Conservation (phyloP, 1,140 invertebrate genomes). For the Lepidostoma basale region DNA sequence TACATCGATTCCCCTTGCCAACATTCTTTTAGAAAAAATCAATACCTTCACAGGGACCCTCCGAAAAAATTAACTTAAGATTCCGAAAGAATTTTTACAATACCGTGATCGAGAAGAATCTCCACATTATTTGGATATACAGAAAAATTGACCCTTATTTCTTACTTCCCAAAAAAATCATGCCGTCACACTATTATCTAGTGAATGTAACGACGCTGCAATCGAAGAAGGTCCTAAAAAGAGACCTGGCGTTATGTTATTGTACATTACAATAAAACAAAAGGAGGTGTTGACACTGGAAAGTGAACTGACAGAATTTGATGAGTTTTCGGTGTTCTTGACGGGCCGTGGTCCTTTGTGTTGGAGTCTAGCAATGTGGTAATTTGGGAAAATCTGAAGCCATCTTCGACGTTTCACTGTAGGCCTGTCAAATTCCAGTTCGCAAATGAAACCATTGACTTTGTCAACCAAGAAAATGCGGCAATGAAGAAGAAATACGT, state of each 20-base stretch:
- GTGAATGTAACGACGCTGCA: not conserved
- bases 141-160: too few species aligned
- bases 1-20: slow-evolving; percentile 38
- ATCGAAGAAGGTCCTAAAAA: not conserved
- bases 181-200: not conserved
- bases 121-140: not conserved
- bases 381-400: too few species aligned
- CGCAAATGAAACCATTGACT: too few species aligned
- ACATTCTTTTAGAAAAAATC: slow-evolving; percentile 21
- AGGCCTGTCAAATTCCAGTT: too few species aligned
- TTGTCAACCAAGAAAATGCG: too few species aligned
- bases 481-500: too few species aligned
- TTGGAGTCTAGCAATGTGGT: too few species aligned
- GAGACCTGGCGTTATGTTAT: not conserved
- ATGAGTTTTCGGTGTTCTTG: too few species aligned
- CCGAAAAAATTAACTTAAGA: slow-evolving; percentile 10
- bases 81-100: not conserved
- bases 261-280: slow-evolving; percentile 47
- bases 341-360: too few species aligned
- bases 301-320: too few species aligned
- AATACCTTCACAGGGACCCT: slow-evolving; percentile 40
- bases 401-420: too few species aligned
- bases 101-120: not conserved
- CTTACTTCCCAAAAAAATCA: too few species aligned
- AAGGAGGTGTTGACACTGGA: slow-evolving; percentile 46